phyloP scores from a whole-genome alignment of 2,888 invertebrate species.

The Apamea sordens region DNA sequence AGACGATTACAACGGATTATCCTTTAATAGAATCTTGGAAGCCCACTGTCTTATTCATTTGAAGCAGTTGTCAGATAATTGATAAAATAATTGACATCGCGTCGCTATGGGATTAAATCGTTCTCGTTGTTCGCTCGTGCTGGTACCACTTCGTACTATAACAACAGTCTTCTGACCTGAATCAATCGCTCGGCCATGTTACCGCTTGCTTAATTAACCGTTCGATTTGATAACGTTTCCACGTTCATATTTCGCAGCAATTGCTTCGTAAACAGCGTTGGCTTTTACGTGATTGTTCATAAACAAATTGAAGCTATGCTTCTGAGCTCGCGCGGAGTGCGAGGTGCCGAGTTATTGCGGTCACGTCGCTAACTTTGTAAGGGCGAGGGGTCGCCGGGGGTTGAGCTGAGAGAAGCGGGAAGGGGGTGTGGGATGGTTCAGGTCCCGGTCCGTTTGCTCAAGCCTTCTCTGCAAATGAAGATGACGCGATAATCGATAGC shows the following conservation, averaged over 20 bases:
- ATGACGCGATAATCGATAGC: slow-evolving; percentile 58
- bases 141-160: not conserved
- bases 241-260: slow-evolving; percentile 39
- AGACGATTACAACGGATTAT: slow-evolving; percentile 31
- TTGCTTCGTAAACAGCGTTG: slow-evolving; percentile 46
- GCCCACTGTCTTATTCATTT: slow-evolving; percentile 14
- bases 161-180: slow-evolving; percentile 30
- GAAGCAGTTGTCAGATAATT: slow-evolving; percentile 17
- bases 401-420: not conserved
- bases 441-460: slow-evolving; percentile 33
- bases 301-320: slow-evolving; percentile 54
- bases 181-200: slow-evolving; percentile 36
- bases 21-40: slow-evolving; percentile 9
- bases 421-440: not conserved
- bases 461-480: slow-evolving; percentile 49
- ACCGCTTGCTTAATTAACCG: slow-evolving; percentile 43
- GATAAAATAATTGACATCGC: not conserved
- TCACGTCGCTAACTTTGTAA: slow-evolving; percentile 72
- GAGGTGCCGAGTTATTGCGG: slow-evolving; percentile 71
- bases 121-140: not conserved
- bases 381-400: slow-evolving; percentile 46
- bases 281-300: slow-evolving; percentile 52
- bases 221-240: slow-evolving; percentile 49
- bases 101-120: not conserved
- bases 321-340: slow-evolving; percentile 39